These are phyloP conservation scores for Sardina pilchardus DNA, from an alignment of 2,113 vertebrate genomes.

Conservation along the genomic window DNA sequence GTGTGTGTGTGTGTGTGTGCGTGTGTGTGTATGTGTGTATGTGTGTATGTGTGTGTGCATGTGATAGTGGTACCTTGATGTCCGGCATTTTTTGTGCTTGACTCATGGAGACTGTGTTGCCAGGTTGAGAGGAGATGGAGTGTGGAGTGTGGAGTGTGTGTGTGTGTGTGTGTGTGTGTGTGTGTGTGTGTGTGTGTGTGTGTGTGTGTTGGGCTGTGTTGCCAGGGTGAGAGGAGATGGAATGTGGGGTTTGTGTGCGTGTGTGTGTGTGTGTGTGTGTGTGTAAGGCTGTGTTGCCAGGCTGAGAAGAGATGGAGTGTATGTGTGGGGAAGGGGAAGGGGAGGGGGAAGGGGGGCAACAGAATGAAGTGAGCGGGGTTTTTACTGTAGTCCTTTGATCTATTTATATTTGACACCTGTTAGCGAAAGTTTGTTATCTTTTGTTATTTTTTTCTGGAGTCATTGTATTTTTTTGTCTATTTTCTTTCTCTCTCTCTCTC, in stretches of 20 bases:
- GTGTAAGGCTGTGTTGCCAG: background rate
- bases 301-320: background rate
- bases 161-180: background rate
- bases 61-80: constrained; percentile 54
- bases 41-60: background rate
- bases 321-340: constrained; percentile 4
- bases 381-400: constrained; percentile 29
- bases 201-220: background rate
- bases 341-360: background rate
- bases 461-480: constrained; percentile 1
- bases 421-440: constrained; percentile 29
- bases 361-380: background rate
- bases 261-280: background rate
- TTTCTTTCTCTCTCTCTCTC: background rate
- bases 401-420: constrained; percentile 46
- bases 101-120: too few relatives aligned
- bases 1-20: constrained; percentile 22
- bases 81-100: constrained; percentile 14
- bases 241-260: background rate
- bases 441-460: constrained; percentile 38
- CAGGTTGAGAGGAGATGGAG: too few relatives aligned
- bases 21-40: background rate
- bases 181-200: background rate
- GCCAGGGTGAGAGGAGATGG: background rate
- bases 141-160: too few relatives aligned